Evolutionary conservation across 2,113 vertebrate genomes (phyloP), one percentile per base, ranked within the genome.

Genomic region (Limanda limanda): DNA sequence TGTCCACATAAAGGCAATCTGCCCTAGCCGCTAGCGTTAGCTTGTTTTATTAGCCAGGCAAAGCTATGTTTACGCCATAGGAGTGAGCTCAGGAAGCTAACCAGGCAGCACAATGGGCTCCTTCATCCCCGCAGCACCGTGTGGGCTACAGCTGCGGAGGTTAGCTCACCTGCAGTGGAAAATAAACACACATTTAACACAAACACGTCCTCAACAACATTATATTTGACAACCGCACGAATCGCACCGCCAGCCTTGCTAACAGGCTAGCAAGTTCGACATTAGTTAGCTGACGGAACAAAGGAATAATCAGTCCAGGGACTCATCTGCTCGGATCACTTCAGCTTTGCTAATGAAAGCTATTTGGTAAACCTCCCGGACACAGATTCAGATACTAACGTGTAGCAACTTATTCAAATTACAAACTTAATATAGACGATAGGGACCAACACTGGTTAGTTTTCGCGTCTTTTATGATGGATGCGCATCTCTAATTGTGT

Each of bases 281-380:
- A 75, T 83, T 90, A 92, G 81, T 91, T 84, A 85, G 82, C 88
- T 25, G 71, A 79, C 71, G 84, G 92, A 94, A 94, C 93, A 94
- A 94, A 94, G 93, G 92, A 94, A 94, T 91, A 86, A 91, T 91
- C 80, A 88, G 74, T 67, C 59, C 68, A 62, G 68, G 31, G 42
- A 83, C 74, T 85, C 65, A 51, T 89, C 71, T 85, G 62, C 75
- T 83, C 54, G 76, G 24, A 74, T 71, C 6, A 85, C 24, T 79
- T 78, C 27, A 72, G 55, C 52, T 48, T 23, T 20, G 65, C 58
- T 57, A 57, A 57, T 68, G 18, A 54, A 54, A 60, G 18, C 5
- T 6, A 0, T n/a, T 14, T 21, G 25, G 4, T 4, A 3, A 52
- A 1, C 25, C 2, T 48, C 25, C 42, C 7, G 13, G 14, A 12